Evolutionary conservation across 2,888 invertebrate genomes (phyloP), one percentile per base, ranked within the genome.

Genomic region (Eulithis prunata): DNA sequence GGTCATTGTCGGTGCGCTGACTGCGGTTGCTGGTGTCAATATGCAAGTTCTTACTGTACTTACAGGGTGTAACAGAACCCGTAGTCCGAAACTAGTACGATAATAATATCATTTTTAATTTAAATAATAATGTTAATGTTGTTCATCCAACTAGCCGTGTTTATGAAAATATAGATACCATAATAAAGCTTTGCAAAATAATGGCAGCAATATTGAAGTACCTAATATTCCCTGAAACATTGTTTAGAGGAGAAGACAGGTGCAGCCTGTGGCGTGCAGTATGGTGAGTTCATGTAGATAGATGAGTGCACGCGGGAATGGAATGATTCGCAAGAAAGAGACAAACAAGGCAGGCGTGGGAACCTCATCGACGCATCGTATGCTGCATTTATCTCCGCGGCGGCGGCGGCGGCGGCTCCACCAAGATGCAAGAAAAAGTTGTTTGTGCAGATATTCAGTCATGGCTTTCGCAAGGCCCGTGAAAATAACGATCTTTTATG

Each of bases 261-360:
- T 58, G 66, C 54, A 58, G 46, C 41, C 45, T 51, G 53, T 60
- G 38, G 21, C 21, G 21, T 21, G 21, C 21, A 21, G 21, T 21
- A 32, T 13, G 43, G 32, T 12, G 45, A 57, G 51, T 51, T 43
- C n/a, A n/a, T 57, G 51, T 41, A 58, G 49, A 58, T 58, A 49
- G 21, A 46, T 58, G 41, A 43, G 47, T 53, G 60, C 43, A 66
- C 51, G 65, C 43, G 53, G 41, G 61, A 68, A 61, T 38, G 52
- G 49, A 58, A 47, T 57, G 55, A 60, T 47, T 49, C 10, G 63
- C 61, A 36, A 70, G 75, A 80, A 71, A 74, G 81, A 69, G 79
- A 84, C 78, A 69, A 73, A 73, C 72, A 73, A 78, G 68, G 75
- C 73, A 78, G 82, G 81, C 88, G 89, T 88, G 89, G 87, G 89